These are phyloP conservation scores for Xiphophorus couchianus DNA, from an alignment of 2,113 vertebrate species.

Conservation along the genomic window DNA sequence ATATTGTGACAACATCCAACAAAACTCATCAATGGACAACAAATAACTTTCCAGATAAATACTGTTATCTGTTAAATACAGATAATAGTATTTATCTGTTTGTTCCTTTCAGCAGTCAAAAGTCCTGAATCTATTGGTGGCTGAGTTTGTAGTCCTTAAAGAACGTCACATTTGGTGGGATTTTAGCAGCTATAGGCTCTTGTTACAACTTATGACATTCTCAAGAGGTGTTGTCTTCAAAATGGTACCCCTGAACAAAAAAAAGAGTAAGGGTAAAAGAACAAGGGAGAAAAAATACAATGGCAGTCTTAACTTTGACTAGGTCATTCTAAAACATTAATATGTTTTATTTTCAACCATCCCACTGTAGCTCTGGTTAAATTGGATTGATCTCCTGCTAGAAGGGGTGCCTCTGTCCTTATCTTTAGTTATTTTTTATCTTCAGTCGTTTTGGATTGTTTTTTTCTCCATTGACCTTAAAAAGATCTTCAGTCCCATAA, in stretches of 20 bases:
- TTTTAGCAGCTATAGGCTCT: constrained; percentile 59
- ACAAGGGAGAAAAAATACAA: background rate
- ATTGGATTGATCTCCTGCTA: background rate
- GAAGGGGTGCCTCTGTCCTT: background rate
- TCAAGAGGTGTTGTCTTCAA: constrained; percentile 58
- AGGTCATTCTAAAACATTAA: background rate
- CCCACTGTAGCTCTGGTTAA: background rate
- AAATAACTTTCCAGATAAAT: too few species aligned
- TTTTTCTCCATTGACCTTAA: too few species aligned
- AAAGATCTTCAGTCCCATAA: too few species aligned
- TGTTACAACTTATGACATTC: constrained; percentile 78
- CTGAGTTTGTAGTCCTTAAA: constrained; percentile 79
- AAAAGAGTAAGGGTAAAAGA: background rate
- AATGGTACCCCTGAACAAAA: constrained; percentile 10
- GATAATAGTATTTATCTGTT: constrained; percentile 36
- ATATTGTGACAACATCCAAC: too few species aligned
- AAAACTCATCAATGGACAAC: too few species aligned
- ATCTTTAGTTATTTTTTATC: background rate
- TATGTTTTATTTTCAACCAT: background rate
- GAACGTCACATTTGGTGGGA: constrained; percentile 59
- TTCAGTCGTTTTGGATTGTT: too few species aligned
- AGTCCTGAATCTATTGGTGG: constrained; percentile 76
- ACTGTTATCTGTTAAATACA: too few species aligned
- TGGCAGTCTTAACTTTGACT: background rate
- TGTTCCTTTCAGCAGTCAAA: constrained; percentile 74